These are phyloP conservation scores for Heliconius congener DNA, from an alignment of 1,140 invertebrate genomes.

Conservation along the genomic window DNA sequence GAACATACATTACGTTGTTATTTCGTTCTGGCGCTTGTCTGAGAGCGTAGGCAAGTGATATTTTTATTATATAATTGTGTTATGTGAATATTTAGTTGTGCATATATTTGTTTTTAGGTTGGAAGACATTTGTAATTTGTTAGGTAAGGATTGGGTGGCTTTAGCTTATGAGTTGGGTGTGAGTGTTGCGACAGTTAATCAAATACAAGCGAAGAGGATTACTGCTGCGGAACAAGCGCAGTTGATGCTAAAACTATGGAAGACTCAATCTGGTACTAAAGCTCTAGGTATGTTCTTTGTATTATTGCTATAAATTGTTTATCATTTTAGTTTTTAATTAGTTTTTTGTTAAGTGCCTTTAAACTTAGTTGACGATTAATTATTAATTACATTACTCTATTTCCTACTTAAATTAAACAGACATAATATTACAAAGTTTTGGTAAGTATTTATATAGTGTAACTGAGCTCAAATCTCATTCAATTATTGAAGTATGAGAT, in stretches of 20 bases:
- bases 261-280: constrained; percentile 86
- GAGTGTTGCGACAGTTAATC: constrained; percentile 89
- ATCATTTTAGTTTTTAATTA: neutral
- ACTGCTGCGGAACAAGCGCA: constrained; percentile 94
- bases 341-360: too few species aligned
- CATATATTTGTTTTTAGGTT: constrained; percentile 82
- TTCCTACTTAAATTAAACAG: too few species aligned
- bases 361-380: too few species aligned
- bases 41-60: constrained; percentile 17
- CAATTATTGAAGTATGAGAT: too few species aligned
- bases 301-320: neutral
- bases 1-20: constrained; percentile 27
- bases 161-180: constrained; percentile 93
- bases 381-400: too few species aligned
- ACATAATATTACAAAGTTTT: too few species aligned
- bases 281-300: constrained; percentile 83
- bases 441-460: too few species aligned
- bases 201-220: constrained; percentile 92
- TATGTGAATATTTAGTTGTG: neutral
- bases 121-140: constrained; percentile 94
- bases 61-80: constrained; percentile 2
- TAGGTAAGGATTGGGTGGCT: constrained; percentile 95
- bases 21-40: constrained; percentile 24
- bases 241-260: constrained; percentile 95
- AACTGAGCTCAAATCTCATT: too few species aligned